Evolutionary conservation across 2,797 vertebrate genomes (phyloP).

Genomic region (Atherinosoma microstoma): DNA sequence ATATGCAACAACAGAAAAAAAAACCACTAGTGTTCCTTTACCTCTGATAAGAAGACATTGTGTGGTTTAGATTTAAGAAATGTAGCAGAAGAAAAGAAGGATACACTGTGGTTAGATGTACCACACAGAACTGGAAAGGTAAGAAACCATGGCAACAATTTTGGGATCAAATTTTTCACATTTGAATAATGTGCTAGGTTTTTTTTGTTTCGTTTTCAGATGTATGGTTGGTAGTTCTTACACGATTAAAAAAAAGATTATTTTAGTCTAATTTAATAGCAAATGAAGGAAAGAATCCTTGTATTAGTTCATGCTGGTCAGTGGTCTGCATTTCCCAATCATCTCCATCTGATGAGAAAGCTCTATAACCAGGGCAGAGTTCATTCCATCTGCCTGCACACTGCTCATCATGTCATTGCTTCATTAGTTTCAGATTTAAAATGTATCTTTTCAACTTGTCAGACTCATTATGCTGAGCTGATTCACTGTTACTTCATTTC

Average conservation of each 20-base stretch:
- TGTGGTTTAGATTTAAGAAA: slow-evolving; percentile 3
- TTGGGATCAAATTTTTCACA: too few relatives aligned
- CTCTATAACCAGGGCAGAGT: background rate
- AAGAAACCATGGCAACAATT: background rate
- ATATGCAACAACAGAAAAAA: slow-evolving; percentile 1
- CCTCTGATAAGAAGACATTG: slow-evolving; percentile 6
- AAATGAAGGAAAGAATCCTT: background rate
- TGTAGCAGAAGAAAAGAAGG: background rate
- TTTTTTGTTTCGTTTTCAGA: background rate
- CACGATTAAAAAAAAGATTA: background rate
- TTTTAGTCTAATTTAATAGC: background rate
- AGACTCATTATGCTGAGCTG: background rate
- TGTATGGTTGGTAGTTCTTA: background rate
- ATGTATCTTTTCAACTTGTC: background rate
- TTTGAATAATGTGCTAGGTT: background rate
- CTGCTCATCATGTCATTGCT: background rate
- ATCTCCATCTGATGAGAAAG: background rate
- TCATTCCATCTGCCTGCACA: background rate
- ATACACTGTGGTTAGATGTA: background rate
- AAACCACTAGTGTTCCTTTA: background rate
- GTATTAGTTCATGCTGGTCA: background rate
- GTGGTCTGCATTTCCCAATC: background rate
- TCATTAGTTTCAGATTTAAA: background rate
- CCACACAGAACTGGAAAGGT: background rate
- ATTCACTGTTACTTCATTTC: background rate